Evolutionary conservation across 1,140 invertebrate species (phyloP), one percentile per base, ranked within the genome.

Genomic region (Chironomus tepperi): DNA sequence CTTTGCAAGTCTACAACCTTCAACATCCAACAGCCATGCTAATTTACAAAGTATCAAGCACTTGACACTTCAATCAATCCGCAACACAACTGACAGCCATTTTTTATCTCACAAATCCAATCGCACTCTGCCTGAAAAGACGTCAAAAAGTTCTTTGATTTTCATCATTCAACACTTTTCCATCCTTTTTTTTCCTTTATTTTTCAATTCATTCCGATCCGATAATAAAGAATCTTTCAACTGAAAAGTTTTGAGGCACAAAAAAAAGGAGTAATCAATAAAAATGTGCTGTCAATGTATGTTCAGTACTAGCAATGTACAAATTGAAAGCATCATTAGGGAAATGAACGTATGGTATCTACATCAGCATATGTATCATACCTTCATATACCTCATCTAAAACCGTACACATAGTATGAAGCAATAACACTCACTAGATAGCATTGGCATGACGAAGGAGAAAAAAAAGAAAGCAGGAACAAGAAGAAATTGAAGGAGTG

Each of bases 321-420:
- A 57, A 57, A 57, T 57, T 57, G 47, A 57, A 57, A 57, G 47
- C 47, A 57, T 57, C 47, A 57, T 57, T 57, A 57, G 47, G 47
- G 47, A 57, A 57, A 57, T 57, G 47, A 57, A 57, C 5, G 24
- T 34, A 34, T 34, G 24, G 47, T 5, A 57, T 57, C 12, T 57
- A 57, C 47, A 57, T 57, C 47, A 47, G 15, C 43, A 47, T n/a
- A n/a, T 47, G 8, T 47, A 10, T 47, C 15, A 9, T 47, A 47
- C 43, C 43, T 57, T n/a, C 47, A 12, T n/a, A n/a, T n/a, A 57
- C 12, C 47, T 57, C 24, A 34, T 34, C 24, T 34, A 34, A 34
- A 34, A n/a, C n/a, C 24, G 1, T 34, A 5, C 5, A 2, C 24
- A 34, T 34, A 34, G 2, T 34, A 34, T 34, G 24, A 34, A 34